phyloP scores from a whole-genome alignment of 1,140 invertebrate genomes.

The Heterodera schachtii region DNA sequence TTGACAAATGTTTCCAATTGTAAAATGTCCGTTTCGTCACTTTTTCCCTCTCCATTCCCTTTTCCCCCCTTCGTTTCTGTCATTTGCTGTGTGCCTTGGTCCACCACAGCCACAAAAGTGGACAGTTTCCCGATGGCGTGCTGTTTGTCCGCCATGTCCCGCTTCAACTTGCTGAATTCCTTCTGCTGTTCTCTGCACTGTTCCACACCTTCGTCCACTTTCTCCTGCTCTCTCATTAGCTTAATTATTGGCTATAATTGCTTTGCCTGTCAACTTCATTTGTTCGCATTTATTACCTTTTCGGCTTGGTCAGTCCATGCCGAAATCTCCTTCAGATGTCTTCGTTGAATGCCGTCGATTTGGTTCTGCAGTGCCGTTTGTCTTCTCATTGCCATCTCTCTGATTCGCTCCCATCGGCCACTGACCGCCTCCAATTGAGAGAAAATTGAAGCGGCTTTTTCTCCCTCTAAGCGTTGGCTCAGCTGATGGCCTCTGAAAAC shows the following conservation, averaged over 20 bases:
- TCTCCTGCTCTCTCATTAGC: conserved; percentile 36
- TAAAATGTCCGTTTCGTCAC: neutral
- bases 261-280: neutral
- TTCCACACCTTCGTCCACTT: conserved; percentile 40
- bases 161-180: conserved; percentile 19
- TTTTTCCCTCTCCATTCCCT: neutral
- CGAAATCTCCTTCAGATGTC: conserved; percentile 47
- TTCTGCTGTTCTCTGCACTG: conserved; percentile 44
- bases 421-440: conserved; percentile 58
- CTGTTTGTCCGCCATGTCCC: conserved; percentile 58
- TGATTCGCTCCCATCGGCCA: conserved; percentile 54
- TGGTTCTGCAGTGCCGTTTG: conserved; percentile 53
- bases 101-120: conserved; percentile 50
- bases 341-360: conserved; percentile 48
- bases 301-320: conserved; percentile 54
- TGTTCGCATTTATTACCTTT: neutral
- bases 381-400: conserved; percentile 53
- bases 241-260: neutral
- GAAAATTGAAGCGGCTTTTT: conserved; percentile 44
- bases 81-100: conserved; percentile 21
- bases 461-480: conserved; percentile 53
- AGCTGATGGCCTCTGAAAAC: conserved; percentile 51
- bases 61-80: conserved; percentile 34
- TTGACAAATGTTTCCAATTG: conserved; percentile 41
- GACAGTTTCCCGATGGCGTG: conserved; percentile 47